Base-by-base conservation (phyloP, 2,888 invertebrate genomes). In the Dolichopus griseipennis region DNA sequence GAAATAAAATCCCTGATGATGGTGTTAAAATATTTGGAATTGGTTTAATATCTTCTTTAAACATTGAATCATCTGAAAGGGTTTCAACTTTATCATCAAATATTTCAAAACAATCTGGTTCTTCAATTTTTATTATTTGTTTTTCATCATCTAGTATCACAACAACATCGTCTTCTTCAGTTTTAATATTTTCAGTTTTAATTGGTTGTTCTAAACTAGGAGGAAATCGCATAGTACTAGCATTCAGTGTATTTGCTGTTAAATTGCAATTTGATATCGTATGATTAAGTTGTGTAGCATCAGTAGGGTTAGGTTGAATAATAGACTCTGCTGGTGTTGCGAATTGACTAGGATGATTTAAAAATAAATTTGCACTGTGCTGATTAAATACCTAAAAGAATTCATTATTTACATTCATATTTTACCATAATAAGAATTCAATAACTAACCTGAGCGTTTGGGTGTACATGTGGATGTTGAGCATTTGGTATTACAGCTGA, bases 171-270 rank as follows among this genome's bases (percentile, higher is more conserved):
- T 79, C 79, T 67, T 78, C 79, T 71, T 81, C 81, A 5, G 78
- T 75, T 77, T 81, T 81, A 71, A 81, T 81, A 75, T 79, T 76
- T 71, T 81, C 81, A 9, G 77, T 76, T 76, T 81, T 81, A 69
- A 81, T 81, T 75, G 66, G 63, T 33, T 68, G 21, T 61, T 37
- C 71, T 65, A 67, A 52, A 65, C 66, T 71, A 65, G 65, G 65
- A 41, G 33, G 68, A 68, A 63, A 4, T 52, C 5, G 20, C 69
- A 67, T 64, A 27, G 65, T 52, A 6, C 52, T 37, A 20, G 22
- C 20, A n/a, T 66, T 27, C 3, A 27, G 63, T 67, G 67, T 21
- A 52, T 65, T 67, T 33, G 66, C 62, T 43, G 69, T 70, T 8
- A 69, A 66, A 27, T 67, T 10, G 34, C 43, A 68, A 12, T 64